Conservation (phyloP, 2,113 vertebrate genomes). For the Fregetta grallaria region DNA sequence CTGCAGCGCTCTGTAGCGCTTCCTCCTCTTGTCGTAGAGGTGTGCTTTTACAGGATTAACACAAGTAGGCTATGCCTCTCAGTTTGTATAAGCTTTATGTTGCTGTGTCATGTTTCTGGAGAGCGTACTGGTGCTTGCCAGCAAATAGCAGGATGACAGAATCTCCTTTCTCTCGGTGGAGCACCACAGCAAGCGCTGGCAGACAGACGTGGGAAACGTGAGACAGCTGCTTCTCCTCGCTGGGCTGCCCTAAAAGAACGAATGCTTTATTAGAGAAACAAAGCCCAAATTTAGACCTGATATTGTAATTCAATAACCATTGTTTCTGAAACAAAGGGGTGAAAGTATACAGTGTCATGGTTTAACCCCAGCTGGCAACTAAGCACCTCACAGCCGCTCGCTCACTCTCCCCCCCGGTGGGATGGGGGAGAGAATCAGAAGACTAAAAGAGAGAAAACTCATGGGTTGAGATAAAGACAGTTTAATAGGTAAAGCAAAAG, state of each 20-base stretch:
- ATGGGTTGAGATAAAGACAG: too few species aligned
- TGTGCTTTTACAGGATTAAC: slow-evolving; percentile 29
- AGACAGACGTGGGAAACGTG: neutral
- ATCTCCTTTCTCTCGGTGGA: neutral
- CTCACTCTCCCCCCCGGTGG: too few species aligned
- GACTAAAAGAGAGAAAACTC: too few species aligned
- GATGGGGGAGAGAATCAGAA: too few species aligned
- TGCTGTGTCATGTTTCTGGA: slow-evolving; percentile 1
- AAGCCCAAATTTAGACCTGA: neutral
- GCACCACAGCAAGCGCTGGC: neutral
- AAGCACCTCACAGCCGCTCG: too few species aligned
- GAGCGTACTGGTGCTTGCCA: slow-evolving; percentile 1
- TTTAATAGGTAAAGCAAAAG: too few species aligned
- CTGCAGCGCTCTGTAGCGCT: fast-evolving
- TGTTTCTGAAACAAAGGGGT: neutral
- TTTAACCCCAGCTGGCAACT: too few species aligned
- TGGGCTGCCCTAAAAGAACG: neutral
- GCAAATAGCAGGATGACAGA: neutral
- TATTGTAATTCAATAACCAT: neutral
- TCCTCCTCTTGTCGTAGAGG: neutral
- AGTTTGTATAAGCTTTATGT: slow-evolving; percentile 21
- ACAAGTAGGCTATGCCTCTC: neutral
- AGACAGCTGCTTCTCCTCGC: neutral
- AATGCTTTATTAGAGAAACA: neutral
- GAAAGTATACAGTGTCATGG: neutral